Evolutionary conservation across 2,888 invertebrate genomes (phyloP).

Genomic region (Lasioglossum oenotherae): DNA sequence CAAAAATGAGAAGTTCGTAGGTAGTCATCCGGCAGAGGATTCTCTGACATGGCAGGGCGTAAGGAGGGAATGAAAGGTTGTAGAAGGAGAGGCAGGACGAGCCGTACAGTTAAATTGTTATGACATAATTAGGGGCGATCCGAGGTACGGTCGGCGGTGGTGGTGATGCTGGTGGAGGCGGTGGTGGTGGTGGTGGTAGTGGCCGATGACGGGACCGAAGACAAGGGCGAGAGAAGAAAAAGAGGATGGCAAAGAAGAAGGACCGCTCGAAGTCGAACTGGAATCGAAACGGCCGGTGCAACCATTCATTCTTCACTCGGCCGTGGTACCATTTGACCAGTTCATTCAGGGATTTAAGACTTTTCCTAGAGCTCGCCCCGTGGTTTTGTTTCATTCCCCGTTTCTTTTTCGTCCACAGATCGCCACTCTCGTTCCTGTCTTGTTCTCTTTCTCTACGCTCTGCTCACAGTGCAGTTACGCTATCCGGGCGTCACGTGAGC

Average conservation of each 20-base stretch:
- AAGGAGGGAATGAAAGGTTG: conserved; percentile 40
- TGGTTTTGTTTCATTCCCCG: conserved; percentile 69
- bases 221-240: conserved; percentile 25
- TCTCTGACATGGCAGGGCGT: conserved; percentile 21
- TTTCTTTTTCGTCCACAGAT: conserved; percentile 57
- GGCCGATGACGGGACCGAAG: conserved; percentile 15
- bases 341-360: conserved; percentile 80
- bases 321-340: conserved; percentile 74
- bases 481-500: conserved; percentile 68
- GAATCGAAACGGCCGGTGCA: conserved; percentile 71
- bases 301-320: conserved; percentile 79
- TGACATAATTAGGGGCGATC: conserved; percentile 82
- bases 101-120: conserved; percentile 80
- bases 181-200: conserved; percentile 20
- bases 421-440: conserved; percentile 36
- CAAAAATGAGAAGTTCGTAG: conserved; percentile 35
- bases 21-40: conserved; percentile 10
- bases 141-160: conserved; percentile 41
- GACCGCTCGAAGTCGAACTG: conserved; percentile 60
- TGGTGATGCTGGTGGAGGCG: conserved; percentile 27
- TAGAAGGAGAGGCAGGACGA: conserved; percentile 46
- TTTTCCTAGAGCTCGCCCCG: conserved; percentile 74
- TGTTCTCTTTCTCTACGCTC: conserved; percentile 39
- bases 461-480: conserved; percentile 64
- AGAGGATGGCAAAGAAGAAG: conserved; percentile 41